Conservation (phyloP, 2,113 vertebrate species). For the Albula glossodonta region DNA sequence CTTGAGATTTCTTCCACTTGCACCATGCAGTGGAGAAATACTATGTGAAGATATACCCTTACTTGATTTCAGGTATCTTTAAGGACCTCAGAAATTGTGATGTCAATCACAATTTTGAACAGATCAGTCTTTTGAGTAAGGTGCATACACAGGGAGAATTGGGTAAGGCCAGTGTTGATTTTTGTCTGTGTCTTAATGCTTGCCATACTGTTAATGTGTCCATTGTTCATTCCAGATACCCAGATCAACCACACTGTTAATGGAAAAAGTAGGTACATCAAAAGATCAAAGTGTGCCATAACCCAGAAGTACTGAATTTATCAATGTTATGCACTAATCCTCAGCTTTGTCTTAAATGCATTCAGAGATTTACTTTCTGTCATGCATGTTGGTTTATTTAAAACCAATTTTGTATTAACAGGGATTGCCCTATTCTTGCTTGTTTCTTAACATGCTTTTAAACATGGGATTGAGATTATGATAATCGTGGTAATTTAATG, state of each 20-base stretch:
- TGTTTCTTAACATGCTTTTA: neutral
- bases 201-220: slow-evolving; percentile 18
- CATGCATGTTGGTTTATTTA: neutral
- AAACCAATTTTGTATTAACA: neutral
- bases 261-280: slow-evolving; percentile 63
- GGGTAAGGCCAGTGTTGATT: neutral
- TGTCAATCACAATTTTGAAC: neutral
- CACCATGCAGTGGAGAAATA: neutral
- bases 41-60: neutral
- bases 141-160: neutral
- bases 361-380: neutral
- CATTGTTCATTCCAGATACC: slow-evolving; percentile 55
- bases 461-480: neutral
- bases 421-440: neutral
- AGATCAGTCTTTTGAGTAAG: neutral
- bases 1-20: neutral
- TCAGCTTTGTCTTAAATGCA: neutral
- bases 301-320: neutral
- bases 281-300: neutral
- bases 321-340: neutral
- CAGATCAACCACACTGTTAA: slow-evolving; percentile 60
- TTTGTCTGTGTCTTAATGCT: neutral
- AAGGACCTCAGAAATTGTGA: no score
- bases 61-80: no score
- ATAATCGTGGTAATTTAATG: neutral